Evolutionary conservation across 2,888 invertebrate genomes (phyloP).

Genomic region (Dynastes maya): DNA sequence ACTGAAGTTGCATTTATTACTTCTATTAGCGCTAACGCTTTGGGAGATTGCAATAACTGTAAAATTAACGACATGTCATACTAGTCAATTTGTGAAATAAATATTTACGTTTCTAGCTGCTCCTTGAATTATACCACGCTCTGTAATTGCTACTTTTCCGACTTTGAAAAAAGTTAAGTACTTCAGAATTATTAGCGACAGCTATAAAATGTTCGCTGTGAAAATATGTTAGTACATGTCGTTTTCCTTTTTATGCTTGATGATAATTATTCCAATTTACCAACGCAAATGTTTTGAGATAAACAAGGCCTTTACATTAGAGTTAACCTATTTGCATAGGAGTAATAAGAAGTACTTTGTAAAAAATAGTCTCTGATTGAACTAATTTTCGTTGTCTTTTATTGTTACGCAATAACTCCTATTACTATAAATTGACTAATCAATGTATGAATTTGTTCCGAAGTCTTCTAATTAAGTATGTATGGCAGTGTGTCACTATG

Average conservation of each 20-base stretch:
- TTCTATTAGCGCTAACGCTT: background rate
- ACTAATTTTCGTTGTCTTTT: too few species aligned
- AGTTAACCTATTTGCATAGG: too few species aligned
- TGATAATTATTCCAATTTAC: slow-evolving; percentile 18
- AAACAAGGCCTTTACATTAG: too few species aligned
- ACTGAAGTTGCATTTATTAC: slow-evolving; percentile 18
- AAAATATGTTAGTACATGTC: background rate
- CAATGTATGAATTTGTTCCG: background rate
- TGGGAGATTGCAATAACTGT: background rate
- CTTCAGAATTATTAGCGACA: background rate
- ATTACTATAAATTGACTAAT: too few species aligned
- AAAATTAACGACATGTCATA: slow-evolving; percentile 24
- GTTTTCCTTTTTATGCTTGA: background rate
- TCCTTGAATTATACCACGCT: background rate
- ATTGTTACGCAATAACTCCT: too few species aligned
- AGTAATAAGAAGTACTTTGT: too few species aligned
- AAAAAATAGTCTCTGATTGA: too few species aligned
- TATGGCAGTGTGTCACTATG: too few species aligned
- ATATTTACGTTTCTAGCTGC: slow-evolving; percentile 24
- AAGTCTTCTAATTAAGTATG: background rate
- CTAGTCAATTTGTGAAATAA: slow-evolving; percentile 31
- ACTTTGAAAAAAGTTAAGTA: background rate
- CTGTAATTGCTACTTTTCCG: slow-evolving; percentile 20
- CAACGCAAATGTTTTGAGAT: background rate
- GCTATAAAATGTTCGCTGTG: slow-evolving; percentile 4